These are phyloP conservation scores for Melitaea cinxia DNA, from an alignment of 1,140 invertebrate species.

Conservation along the genomic window DNA sequence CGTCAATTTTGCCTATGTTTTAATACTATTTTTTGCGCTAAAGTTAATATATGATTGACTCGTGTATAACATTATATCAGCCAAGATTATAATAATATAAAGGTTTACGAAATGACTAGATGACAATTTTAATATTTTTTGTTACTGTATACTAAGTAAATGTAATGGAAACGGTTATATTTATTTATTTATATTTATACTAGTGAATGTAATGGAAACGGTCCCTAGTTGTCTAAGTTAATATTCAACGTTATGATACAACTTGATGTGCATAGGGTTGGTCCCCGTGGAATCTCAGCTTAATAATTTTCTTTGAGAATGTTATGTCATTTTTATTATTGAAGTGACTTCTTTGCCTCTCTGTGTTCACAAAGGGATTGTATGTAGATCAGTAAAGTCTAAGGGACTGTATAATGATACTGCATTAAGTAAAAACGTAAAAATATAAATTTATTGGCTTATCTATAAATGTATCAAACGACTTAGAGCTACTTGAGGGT, in stretches of 20 bases:
- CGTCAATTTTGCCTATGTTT: too few species aligned
- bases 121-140: too few species aligned
- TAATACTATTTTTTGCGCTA: too few species aligned
- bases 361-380: slow-evolving; percentile 66
- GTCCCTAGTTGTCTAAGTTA: slow-evolving; percentile 57
- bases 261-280: slow-evolving; percentile 72
- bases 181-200: too few species aligned
- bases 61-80: too few species aligned
- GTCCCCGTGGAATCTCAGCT: slow-evolving; percentile 69
- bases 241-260: slow-evolving; percentile 77
- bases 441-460: slow-evolving; percentile 17
- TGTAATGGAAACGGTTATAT: too few species aligned
- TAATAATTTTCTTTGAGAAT: slow-evolving; percentile 79
- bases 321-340: slow-evolving; percentile 79
- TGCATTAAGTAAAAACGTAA: slow-evolving; percentile 33
- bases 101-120: too few species aligned
- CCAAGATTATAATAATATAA: too few species aligned
- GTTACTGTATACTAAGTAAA: too few species aligned
- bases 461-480: neutral
- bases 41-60: too few species aligned
- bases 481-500: neutral
- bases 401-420: slow-evolving; percentile 59
- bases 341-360: slow-evolving; percentile 66
- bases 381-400: slow-evolving; percentile 53
- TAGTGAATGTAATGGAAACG: slow-evolving; percentile 56